Evolutionary conservation across 2,797 vertebrate genomes (phyloP).

Genomic region (Erpetoichthys calabaricus): DNA sequence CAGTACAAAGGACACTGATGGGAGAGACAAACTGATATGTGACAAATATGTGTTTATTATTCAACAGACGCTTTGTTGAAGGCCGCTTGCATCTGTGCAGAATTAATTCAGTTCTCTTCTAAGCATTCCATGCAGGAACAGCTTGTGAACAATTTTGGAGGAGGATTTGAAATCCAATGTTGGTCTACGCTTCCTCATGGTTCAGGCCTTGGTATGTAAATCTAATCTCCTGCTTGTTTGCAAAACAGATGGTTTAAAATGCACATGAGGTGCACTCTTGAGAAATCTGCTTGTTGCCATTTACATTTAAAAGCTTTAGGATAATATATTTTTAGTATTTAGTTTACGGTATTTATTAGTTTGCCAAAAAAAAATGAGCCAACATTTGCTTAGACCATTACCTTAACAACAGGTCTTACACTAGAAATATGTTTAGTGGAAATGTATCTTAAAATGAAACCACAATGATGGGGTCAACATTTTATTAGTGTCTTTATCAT

Average conservation of each 20-base stretch:
- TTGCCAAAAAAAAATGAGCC: too few species aligned
- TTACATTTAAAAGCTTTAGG: neutral
- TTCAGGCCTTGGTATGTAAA: conserved; percentile 70
- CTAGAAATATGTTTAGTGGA: too few species aligned
- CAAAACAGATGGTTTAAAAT: neutral
- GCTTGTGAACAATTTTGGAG: conserved; percentile 54
- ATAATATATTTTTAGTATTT: neutral
- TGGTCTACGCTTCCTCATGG: conserved; percentile 84
- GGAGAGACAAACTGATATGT: too few species aligned
- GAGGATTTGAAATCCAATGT: conserved; percentile 77
- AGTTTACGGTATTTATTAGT: too few species aligned
- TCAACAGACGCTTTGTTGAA: conserved; percentile 79
- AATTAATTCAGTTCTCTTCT: conserved; percentile 52
- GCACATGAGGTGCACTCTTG: neutral
- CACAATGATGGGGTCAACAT: too few species aligned
- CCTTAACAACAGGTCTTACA: too few species aligned
- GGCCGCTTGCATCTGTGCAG: conserved; percentile 74
- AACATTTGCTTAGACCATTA: too few species aligned
- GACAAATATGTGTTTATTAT: too few species aligned
- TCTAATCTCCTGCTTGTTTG: too few species aligned
- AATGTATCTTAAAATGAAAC: too few species aligned
- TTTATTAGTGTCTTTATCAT: too few species aligned
- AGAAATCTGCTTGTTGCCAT: neutral
- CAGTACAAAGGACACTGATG: too few species aligned
- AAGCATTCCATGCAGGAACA: conserved; percentile 52